phyloP scores from a whole-genome alignment of 2,113 vertebrate species.

The Nibea albiflora region DNA sequence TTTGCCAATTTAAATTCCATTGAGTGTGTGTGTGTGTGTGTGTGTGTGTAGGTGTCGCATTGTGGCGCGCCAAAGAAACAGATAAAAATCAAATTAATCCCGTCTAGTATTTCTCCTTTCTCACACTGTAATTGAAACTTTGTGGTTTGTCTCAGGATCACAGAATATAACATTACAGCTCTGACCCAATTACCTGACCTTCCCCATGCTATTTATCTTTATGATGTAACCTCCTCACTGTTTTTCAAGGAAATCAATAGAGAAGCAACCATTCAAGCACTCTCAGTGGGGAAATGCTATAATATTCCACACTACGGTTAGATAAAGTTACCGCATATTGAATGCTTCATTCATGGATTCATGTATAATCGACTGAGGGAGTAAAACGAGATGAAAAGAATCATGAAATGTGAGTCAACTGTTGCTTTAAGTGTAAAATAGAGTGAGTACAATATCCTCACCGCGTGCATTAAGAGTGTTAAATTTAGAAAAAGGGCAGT shows the following conservation, averaged over 20 bases:
- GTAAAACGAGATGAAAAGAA: slow-evolving; percentile 3
- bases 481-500: slow-evolving; percentile 20
- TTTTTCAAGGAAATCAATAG: slow-evolving; percentile 62
- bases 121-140: slow-evolving; percentile 50
- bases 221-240: slow-evolving; percentile 60
- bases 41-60: neutral
- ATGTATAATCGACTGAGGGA: slow-evolving; percentile 1
- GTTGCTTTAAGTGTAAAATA: slow-evolving; percentile 35
- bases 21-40: neutral
- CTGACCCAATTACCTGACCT: slow-evolving; percentile 57
- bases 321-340: slow-evolving; percentile 21
- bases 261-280: slow-evolving; percentile 27
- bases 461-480: slow-evolving; percentile 22
- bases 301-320: slow-evolving; percentile 7
- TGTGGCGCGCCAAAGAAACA: slow-evolving; percentile 37
- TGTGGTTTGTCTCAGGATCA: slow-evolving; percentile 41
- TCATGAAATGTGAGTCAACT: neutral
- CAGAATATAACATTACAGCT: slow-evolving; percentile 57
- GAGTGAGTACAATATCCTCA: neutral
- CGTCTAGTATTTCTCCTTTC: slow-evolving; percentile 62
- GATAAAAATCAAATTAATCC: slow-evolving; percentile 51
- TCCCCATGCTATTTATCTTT: slow-evolving; percentile 33
- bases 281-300: slow-evolving; percentile 4
- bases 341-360: slow-evolving; percentile 39
- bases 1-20: neutral